Evolutionary conservation across 2,797 vertebrate genomes (phyloP), one percentile per base, ranked within the genome.

Genomic region (Rhodeus uyekii): DNA sequence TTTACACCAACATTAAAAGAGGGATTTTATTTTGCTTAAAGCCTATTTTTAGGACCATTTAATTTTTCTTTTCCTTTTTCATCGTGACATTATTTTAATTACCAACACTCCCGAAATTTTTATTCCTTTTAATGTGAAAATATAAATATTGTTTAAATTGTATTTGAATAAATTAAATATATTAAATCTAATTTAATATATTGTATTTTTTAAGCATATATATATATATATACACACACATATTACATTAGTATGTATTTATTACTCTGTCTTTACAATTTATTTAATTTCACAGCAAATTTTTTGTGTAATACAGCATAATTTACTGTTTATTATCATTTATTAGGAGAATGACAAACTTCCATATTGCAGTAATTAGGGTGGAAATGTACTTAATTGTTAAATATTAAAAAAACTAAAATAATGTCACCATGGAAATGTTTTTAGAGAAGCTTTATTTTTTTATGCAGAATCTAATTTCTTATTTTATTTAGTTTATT

Each of bases 1-100:
- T 65, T 80, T 77, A 68, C 61, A 44, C 44, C 39, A 67, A 71
- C 80, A 42, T 9, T 2, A 38, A 64, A 24, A 32, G 34, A 50
- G 18, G 13, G 32, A 32, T 71, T 48, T 48, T 24, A 29, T 69
- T 44, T 44, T 38, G 38, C 14, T 14, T 27, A 9, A 68, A 18
- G n/a, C n/a, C 5, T 22, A 44, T 34, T 46, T 63, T 64, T 64
- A 64, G 42, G 29, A 24, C 14, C 16, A 8, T 29, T 67, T 1
- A 50, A 32, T 1, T 38, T 24, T 27, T 3, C 13, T 73, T 32
- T 55, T 39, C 3, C 5, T 74, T 50, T 36, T 75, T 7, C n/a
- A 60, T 39, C 27, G 48, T 55, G 34, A 75, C 72, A 24, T 39
- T 55, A 14, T 64, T 34, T 46, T 63, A 5, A 34, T 55, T n/a